phyloP scores from a whole-genome alignment of 2,888 invertebrate genomes.

The Argyra leucocephala region DNA sequence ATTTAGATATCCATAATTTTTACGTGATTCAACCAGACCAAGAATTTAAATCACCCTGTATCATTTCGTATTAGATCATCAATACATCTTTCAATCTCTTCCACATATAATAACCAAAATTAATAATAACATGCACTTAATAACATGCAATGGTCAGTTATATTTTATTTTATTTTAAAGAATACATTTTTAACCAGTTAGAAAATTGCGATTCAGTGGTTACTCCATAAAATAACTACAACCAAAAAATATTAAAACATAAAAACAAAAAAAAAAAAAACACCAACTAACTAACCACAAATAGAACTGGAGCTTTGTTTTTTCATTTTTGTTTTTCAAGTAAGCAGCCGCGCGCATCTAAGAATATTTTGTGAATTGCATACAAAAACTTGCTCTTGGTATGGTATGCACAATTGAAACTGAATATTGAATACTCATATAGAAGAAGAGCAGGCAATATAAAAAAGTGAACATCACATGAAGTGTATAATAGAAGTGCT shows the following conservation, averaged over 20 bases:
- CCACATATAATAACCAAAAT: neutral
- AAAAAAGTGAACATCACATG: too few relatives aligned
- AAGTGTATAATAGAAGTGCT: too few relatives aligned
- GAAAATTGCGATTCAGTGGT: neutral
- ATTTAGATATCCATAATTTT: too few relatives aligned
- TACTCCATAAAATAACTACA: neutral
- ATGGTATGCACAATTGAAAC: neutral
- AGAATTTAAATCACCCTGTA: too few relatives aligned
- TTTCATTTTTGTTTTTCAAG: too few relatives aligned
- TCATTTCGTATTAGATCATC: neutral
- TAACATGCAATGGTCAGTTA: constrained; percentile 6
- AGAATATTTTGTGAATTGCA: too few relatives aligned
- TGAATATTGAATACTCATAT: neutral
- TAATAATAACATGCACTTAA: neutral
- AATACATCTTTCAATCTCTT: neutral
- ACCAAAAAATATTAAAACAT: neutral
- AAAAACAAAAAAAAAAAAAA: neutral
- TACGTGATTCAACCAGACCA: too few relatives aligned
- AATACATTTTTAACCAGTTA: neutral
- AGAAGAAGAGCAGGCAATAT: neutral
- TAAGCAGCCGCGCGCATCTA: neutral
- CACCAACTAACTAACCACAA: neutral
- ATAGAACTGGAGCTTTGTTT: constrained; percentile 6
- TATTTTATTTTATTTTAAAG: neutral
- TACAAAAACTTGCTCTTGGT: too few relatives aligned